Evolutionary conservation across 2,113 vertebrate genomes (phyloP).

Genomic region (Silurus asotus): DNA sequence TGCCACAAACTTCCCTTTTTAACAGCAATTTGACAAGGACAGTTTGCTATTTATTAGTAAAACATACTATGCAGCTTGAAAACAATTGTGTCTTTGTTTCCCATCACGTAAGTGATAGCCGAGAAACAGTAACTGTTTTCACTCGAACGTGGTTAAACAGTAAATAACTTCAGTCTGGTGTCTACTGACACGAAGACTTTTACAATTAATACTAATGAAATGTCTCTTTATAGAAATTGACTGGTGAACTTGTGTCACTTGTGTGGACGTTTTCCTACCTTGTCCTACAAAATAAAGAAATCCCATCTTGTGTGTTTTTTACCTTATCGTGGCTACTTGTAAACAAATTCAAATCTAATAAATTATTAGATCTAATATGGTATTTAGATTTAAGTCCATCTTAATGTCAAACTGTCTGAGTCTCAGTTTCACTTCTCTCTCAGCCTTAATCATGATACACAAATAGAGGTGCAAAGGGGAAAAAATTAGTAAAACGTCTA

Average conservation of each 20-base stretch:
- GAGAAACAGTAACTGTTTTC: background rate
- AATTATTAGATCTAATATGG: background rate
- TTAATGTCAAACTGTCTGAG: background rate
- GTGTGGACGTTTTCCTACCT: too few species aligned
- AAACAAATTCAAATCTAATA: background rate
- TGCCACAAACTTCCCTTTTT: background rate
- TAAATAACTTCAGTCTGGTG: background rate
- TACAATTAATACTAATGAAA: background rate
- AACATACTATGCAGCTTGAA: background rate
- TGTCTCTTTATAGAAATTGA: background rate
- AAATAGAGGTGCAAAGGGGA: background rate
- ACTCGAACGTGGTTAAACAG: background rate
- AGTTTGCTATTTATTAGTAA: background rate
- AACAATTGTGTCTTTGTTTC: background rate
- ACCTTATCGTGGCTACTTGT: background rate
- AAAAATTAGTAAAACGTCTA: background rate
- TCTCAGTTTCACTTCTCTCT: conserved; percentile 26
- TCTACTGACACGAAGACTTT: background rate
- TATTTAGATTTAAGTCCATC: background rate
- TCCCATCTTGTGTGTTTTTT: background rate
- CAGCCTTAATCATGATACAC: background rate
- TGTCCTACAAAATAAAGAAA: too few species aligned
- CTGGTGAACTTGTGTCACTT: background rate
- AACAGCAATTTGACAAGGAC: background rate
- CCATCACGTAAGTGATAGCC: too few species aligned